Evolutionary conservation across 2,888 invertebrate species (phyloP), one percentile per base, ranked within the genome.

Genomic region (Tachina grossa): DNA sequence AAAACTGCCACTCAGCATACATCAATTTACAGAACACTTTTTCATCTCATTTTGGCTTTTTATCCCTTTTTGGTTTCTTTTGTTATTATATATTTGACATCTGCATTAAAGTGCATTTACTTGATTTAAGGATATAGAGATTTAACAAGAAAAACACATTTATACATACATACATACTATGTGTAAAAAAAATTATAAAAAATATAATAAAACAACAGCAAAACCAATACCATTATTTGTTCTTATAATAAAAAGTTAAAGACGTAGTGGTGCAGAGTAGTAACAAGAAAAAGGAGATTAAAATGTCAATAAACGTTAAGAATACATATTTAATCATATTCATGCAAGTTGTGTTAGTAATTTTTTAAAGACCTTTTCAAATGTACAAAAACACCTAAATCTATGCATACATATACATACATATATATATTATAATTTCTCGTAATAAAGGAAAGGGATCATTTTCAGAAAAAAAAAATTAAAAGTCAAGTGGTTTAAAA

Each of bases 91-190:
- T 61, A 84, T 80, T 63, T 74, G 78, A 69, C 85, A 85, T 85
- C 77, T 85, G 85, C 77, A 85, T 82, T 76, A 79, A 82, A 79
- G 71, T 85, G 85, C 85, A 85, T 75, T 75, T 66, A 61, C 57
- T 55, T 79, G 78, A 75, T 66, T 85, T 79, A 78, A 82, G 78
- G 78, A 85, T 74, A 84, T 61, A 55, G 74, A 55, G 74, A 11
- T 53, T 76, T 61, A 74, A 66, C 11, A 68, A 66, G 59, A 47
- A 59, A 53, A 55, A 31, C 31, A 31, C 31, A 31, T 31, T 6
- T 6, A 1, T 6, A 31, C 2, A 2, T 1, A 6, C 31, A 31
- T 6, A 5, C 31, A 6, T 31, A 31, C 6, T n/a, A 31, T 31
- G 31, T 31, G 4, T 31, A 31, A 4, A 6, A 6, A 31, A 31